phyloP scores from a whole-genome alignment of 2,888 invertebrate species.

The Chouioia cunea region DNA sequence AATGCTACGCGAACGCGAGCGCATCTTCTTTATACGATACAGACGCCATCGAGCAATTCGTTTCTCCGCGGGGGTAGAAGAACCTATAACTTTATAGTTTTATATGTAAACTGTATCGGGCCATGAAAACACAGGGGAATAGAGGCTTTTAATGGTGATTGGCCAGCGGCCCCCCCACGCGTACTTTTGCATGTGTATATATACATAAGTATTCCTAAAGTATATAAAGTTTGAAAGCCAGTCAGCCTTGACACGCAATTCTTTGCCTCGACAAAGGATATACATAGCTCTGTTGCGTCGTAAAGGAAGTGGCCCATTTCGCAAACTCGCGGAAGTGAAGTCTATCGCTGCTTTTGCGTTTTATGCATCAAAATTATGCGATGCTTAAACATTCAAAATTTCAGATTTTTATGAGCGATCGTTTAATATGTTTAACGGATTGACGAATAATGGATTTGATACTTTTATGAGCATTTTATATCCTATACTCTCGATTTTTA shows the following conservation, averaged over 20 bases:
- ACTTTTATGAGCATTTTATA: slow-evolving; percentile 42
- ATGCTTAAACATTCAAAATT: slow-evolving; percentile 46
- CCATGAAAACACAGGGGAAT: slow-evolving; percentile 56
- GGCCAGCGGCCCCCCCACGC: slow-evolving; percentile 51
- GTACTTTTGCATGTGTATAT: slow-evolving; percentile 40
- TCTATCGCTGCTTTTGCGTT: not conserved
- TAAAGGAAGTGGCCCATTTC: slow-evolving; percentile 42
- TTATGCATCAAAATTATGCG: slow-evolving; percentile 44
- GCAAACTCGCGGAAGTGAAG: not conserved
- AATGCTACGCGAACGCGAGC: slow-evolving; percentile 12
- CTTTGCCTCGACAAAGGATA: slow-evolving; percentile 51
- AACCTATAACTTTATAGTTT: slow-evolving; percentile 66
- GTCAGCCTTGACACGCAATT: slow-evolving; percentile 62
- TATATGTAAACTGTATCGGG: slow-evolving; percentile 68
- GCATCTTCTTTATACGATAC: slow-evolving; percentile 32
- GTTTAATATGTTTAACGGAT: slow-evolving; percentile 43
- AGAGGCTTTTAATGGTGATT: slow-evolving; percentile 66
- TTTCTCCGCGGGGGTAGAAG: slow-evolving; percentile 24
- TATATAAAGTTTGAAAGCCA: slow-evolving; percentile 53
- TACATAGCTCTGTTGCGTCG: slow-evolving; percentile 26
- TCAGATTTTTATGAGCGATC: slow-evolving; percentile 49
- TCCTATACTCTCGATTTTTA: slow-evolving; percentile 14
- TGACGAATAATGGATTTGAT: slow-evolving; percentile 41
- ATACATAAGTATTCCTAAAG: slow-evolving; percentile 52
- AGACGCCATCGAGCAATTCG: slow-evolving; percentile 36